Evolutionary conservation across 2,113 vertebrate species (phyloP).

Genomic region (Leiothrix lutea): DNA sequence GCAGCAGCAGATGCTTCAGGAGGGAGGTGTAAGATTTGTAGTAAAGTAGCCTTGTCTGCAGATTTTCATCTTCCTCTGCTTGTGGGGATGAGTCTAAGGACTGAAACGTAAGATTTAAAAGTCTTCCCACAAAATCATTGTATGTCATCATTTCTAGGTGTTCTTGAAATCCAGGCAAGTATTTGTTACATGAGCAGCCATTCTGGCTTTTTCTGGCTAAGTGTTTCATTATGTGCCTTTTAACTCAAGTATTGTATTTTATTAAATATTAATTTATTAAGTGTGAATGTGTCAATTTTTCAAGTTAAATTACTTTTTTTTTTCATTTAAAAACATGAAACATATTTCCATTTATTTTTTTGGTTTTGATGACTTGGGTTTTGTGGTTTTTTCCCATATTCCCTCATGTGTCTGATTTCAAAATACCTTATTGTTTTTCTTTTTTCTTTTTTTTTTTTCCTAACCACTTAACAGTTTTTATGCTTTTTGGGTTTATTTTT

Average conservation of each 20-base stretch:
- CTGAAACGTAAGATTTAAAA: not conserved
- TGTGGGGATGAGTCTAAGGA: not conserved
- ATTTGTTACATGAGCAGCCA: not conserved
- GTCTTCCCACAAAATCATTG: not conserved
- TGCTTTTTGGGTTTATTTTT: not conserved
- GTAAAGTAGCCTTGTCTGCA: not conserved
- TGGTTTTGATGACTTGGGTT: not conserved
- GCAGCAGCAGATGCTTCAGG: slow-evolving; percentile 10
- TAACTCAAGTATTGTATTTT: not conserved
- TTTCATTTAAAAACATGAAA: not conserved
- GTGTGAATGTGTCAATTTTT: not conserved
- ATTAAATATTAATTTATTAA: not conserved
- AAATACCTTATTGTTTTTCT: not conserved
- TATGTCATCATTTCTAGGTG: not conserved
- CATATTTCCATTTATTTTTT: not conserved
- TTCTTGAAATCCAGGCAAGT: not conserved
- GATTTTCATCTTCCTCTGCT: not conserved
- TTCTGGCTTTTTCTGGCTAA: not conserved
- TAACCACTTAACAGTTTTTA: not conserved
- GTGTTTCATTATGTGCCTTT: not conserved
- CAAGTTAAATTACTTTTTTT: not conserved
- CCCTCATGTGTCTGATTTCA: not conserved
- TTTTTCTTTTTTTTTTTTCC: not conserved
- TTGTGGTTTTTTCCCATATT: not conserved
- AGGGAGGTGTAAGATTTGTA: not conserved